Conservation (phyloP, 2,888 invertebrate species). For the Phortica okadai region DNA sequence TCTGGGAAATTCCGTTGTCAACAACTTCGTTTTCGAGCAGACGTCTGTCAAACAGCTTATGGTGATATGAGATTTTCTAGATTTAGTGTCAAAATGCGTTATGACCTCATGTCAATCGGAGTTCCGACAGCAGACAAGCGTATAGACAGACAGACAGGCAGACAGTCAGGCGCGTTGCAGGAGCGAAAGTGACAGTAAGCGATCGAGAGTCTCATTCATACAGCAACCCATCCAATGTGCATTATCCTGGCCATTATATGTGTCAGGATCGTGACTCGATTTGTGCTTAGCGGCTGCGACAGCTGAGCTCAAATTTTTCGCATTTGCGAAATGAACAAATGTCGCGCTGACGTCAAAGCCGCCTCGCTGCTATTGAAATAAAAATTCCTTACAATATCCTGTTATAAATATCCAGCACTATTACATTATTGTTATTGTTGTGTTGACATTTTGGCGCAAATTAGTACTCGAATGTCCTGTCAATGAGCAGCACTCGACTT, state of each 20-base stretch:
- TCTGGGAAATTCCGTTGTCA: background rate
- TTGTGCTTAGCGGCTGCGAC: background rate
- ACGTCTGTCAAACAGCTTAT: background rate
- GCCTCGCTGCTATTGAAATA: background rate
- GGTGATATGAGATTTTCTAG: background rate
- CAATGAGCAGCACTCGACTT: constrained; percentile 30
- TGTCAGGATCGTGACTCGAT: background rate
- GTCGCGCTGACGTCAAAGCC: background rate
- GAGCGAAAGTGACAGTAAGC: too few species aligned
- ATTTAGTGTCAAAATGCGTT: constrained; percentile 14
- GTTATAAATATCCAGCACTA: background rate
- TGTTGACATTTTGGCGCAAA: constrained; percentile 26
- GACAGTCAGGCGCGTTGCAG: too few species aligned
- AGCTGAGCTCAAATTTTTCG: background rate
- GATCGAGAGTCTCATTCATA: background rate
- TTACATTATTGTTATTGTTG: constrained; percentile 4
- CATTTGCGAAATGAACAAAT: constrained; percentile 18
- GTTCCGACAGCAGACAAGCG: background rate
- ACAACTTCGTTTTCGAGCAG: background rate
- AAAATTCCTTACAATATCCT: constrained; percentile 11
- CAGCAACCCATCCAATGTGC: background rate
- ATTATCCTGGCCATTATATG: background rate
- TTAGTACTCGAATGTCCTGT: constrained; percentile 20
- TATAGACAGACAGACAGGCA: background rate
- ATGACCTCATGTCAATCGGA: constrained; percentile 13